Evolutionary conservation across 2,888 invertebrate genomes (phyloP), one percentile per base, ranked within the genome.

Genomic region (Hemistola chrysoprasaria): DNA sequence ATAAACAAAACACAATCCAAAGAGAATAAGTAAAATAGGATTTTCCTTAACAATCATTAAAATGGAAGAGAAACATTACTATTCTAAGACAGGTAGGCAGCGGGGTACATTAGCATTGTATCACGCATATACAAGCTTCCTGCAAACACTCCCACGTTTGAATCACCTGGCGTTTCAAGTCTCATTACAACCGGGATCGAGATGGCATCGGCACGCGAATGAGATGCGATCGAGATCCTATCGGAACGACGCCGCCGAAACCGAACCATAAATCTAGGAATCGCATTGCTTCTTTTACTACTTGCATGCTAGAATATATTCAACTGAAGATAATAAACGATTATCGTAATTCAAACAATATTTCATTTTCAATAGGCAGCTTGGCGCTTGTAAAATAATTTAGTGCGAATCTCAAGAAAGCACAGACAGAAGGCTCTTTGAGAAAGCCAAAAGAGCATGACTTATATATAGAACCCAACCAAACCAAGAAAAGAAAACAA

Each of bases 201-300:
- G 86, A 86, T 85, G 74, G 68, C 72, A 85, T 83, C 84, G 64
- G 73, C 82, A 85, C 83, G 83, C 85, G 64, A 79, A 62, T 59
- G 54, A 66, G 81, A 82, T 79, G 65, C 69, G 65, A 83, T 84
- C 77, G 67, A 67, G 74, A 80, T 78, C 50, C 53, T 72, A 78
- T 78, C 77, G 44, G 42, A 50, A 61, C 60, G 62, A 59, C 51
- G 64, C 64, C 63, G 63, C 63, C 61, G 57, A 65, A 62, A 62
- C 55, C 55, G 56, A 49, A 33, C 55, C 50, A 62, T 64, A 64
- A 63, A 67, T 65, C 57, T 55, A 55, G 44, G 43, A 11, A 42
- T 47, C 41, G 45, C 47, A 47, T 40, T 47, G 56, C 40, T 59
- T 56, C 51, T 59, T 55, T 56, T 54, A 47, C 51, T 48, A 47